Evolutionary conservation across 1,140 invertebrate species (phyloP).

Genomic region (Arion vulgaris): DNA sequence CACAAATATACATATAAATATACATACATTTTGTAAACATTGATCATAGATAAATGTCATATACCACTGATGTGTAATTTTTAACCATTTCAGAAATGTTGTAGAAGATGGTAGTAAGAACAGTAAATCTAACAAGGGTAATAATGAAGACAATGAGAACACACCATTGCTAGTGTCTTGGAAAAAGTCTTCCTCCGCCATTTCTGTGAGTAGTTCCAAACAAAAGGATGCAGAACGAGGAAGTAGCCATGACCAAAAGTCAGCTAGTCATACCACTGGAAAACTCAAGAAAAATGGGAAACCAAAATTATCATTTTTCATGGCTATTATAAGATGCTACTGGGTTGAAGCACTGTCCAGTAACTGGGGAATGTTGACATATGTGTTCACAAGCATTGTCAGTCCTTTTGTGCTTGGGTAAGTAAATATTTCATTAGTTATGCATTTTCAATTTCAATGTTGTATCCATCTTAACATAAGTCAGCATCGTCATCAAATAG

Average conservation of each 20-base stretch:
- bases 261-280: not conserved
- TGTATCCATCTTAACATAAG: no score
- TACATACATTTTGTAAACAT: not conserved
- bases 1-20: no score
- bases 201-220: conserved; percentile 41
- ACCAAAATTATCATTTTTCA: conserved; percentile 54
- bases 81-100: not conserved
- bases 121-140: not conserved
- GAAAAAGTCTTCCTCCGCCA: not conserved
- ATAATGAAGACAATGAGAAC: not conserved
- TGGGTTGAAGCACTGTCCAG: conserved; percentile 47
- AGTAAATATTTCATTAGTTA: conserved; percentile 38
- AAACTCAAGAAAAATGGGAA: conserved; percentile 37
- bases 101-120: not conserved
- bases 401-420: conserved; percentile 58
- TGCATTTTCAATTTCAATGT: no score
- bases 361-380: conserved; percentile 56
- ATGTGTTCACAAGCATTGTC: conserved; percentile 56
- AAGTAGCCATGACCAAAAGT: not conserved
- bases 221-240: not conserved
- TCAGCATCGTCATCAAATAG: no score
- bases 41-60: not conserved
- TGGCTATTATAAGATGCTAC: conserved; percentile 52
- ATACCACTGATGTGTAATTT: not conserved
- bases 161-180: not conserved